These are phyloP conservation scores for Macroglossus sobrinus DNA, from an alignment of 2,113 vertebrate species.

Conservation along the genomic window DNA sequence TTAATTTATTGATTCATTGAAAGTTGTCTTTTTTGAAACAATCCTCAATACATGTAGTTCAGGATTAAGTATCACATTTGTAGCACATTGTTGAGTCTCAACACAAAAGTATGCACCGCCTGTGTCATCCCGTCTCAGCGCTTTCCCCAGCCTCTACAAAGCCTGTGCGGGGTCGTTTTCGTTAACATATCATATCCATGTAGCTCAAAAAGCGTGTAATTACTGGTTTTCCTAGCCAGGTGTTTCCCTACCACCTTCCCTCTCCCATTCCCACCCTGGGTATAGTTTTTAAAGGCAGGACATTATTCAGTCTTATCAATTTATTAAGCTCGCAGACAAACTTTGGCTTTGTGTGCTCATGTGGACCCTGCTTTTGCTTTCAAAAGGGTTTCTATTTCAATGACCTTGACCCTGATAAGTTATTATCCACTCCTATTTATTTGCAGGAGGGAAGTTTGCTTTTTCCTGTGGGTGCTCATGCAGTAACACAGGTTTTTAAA, in stretches of 20 bases:
- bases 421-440: background rate
- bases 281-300: conserved; percentile 34
- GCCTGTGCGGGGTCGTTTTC: background rate
- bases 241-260: background rate
- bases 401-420: background rate
- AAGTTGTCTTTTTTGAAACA: conserved; percentile 39
- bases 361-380: conserved; percentile 20
- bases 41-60: conserved; percentile 75
- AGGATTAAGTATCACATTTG: conserved; percentile 70
- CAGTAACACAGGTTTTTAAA: conserved; percentile 8
- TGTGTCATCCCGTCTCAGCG: background rate
- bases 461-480: background rate
- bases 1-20: conserved; percentile 73
- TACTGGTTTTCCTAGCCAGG: background rate
- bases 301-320: background rate
- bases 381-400: background rate
- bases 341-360: background rate
- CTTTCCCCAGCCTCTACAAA: background rate
- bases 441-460: background rate
- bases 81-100: conserved; percentile 64
- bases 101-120: conserved; percentile 36
- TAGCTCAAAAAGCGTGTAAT: background rate
- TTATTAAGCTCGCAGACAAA: conserved; percentile 16
- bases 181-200: background rate
- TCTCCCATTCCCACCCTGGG: background rate